Base-by-base conservation (phyloP, 2,888 invertebrate species). In the Brachynemurus nebulosus region DNA sequence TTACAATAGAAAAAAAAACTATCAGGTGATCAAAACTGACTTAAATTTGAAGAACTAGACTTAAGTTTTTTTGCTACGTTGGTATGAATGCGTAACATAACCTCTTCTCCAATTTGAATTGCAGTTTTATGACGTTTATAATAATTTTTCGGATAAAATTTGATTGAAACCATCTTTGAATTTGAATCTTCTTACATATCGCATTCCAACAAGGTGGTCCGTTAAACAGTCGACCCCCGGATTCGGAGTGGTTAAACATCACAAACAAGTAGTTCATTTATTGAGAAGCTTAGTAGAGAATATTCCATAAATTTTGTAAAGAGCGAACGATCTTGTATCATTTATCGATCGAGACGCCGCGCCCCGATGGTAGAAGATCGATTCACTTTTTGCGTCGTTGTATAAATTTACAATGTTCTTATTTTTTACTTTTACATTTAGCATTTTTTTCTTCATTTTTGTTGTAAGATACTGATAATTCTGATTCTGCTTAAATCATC, bases 1-100 rank as follows among this genome's bases (percentile, higher is more conserved):
- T 44, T 44, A 44, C 44, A 44, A 44, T 44, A 44, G 44, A 38
- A 38, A 38, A 38, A 44, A 37, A 38, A 19, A 42, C 16, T 19
- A 42, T 21, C 18, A 25, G 20, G 25, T 35, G 20, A 42, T 35
- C 21, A 35, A 35, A 42, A 35, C 35, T 35, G 23, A 23, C 21
- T 42, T 34, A 14, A 34, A 35, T 34, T 18, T 20, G 34, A 20
- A 34, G 37, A 44, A 38, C 19, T 37, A 44, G 27, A 38, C n/a
- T 44, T 37, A 38, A 36, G 25, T 21, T 44, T 37, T 37, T 44
- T 37, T 37, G 37, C 25, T 44, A 44, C 44, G 30, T 27, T 25
- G 38, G 38, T 19, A 40, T 37, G 43, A 43, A 37, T 37, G 27
- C 20, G 37, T 19, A 37, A 37, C 14, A 30, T 30, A 30, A 12